Percentiles rank a stretch among this genome's conserved stretches.
phyloP scores from a whole-genome alignment of 2,797 vertebrate genomes.

The Muscicapa comitata region DNA sequence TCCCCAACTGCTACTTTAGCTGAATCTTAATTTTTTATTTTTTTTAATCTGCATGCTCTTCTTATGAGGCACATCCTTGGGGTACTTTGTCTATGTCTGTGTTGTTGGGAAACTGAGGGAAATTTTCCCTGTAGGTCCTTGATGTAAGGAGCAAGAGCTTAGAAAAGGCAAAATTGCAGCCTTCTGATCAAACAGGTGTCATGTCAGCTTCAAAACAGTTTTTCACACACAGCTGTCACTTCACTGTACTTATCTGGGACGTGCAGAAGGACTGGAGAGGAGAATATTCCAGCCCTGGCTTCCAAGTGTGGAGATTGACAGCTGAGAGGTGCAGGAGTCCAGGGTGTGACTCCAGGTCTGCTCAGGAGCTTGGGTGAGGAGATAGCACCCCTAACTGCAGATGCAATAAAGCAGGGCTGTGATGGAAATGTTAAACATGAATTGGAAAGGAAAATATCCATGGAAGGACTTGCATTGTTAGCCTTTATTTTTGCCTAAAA shows the following conservation, averaged over 20 bases:
- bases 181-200: background rate
- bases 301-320: background rate
- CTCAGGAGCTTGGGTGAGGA: background rate
- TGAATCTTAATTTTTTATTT: background rate
- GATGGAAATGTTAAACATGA: background rate
- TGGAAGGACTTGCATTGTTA: background rate
- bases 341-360: background rate
- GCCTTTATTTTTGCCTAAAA: background rate
- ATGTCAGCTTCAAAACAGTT: background rate
- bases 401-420: rapidly evolving
- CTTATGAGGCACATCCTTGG: background rate
- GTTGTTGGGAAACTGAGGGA: background rate
- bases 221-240: background rate
- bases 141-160: background rate
- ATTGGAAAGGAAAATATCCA: background rate
- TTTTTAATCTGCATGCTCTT: background rate
- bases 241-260: background rate
- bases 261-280: background rate
- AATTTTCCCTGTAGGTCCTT: background rate
- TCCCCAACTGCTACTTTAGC: background rate
- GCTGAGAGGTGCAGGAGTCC: background rate
- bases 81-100: background rate
- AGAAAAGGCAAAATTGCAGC: background rate
- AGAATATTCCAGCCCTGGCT: background rate
- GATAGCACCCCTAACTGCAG: background rate